Conservation (phyloP, 2,797 vertebrate genomes). For the Crocodylus rhombifer region DNA sequence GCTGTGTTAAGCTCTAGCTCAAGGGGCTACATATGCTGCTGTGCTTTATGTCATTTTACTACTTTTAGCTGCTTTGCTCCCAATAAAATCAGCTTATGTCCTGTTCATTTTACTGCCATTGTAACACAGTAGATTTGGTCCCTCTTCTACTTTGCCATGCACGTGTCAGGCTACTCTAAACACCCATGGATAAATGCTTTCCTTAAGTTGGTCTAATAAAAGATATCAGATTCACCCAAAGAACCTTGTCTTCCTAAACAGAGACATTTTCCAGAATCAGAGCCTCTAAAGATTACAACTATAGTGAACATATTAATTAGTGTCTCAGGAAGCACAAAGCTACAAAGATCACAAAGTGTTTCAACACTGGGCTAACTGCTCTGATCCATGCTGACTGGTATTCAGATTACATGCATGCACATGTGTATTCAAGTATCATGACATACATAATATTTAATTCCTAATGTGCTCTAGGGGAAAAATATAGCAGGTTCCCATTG, state of each 20-base stretch:
- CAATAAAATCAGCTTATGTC: constrained; percentile 35
- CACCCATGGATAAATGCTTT: neutral
- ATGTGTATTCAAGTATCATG: no score
- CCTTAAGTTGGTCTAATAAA: no score
- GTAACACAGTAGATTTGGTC: neutral
- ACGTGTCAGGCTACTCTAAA: neutral
- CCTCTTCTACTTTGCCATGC: neutral
- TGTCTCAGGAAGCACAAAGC: no score
- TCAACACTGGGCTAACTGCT: neutral
- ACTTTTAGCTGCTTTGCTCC: constrained; percentile 46
- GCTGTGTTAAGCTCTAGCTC: neutral
- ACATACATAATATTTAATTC: no score
- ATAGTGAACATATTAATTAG: neutral
- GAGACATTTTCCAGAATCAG: accelerated
- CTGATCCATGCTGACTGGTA: neutral
- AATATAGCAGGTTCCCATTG: no score
- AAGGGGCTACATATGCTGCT: neutral
- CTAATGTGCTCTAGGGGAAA: no score
- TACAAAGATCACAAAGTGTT: neutral
- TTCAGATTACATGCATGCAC: neutral
- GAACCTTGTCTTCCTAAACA: accelerated
- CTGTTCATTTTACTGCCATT: constrained; percentile 26
- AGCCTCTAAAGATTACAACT: accelerated
- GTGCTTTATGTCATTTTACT: neutral
- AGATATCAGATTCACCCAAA: neutral